phyloP scores from a whole-genome alignment of 1,140 invertebrate species.

The Cotesia typhae region DNA sequence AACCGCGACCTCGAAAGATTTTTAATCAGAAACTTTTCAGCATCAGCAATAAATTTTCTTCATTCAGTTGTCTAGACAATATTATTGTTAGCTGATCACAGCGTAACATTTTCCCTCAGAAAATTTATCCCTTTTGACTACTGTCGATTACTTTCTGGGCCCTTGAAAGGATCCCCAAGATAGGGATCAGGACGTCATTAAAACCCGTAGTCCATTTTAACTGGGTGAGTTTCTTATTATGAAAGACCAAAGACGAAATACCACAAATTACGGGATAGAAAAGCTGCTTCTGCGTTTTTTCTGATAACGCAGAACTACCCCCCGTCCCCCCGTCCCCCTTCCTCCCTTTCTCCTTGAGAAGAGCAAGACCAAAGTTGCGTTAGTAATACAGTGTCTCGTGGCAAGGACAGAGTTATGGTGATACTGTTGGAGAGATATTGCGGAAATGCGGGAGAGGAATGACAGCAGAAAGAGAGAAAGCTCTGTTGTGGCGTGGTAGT shows the following conservation, averaged over 20 bases:
- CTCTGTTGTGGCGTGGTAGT: conserved; percentile 25
- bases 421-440: conserved; percentile 26
- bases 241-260: conserved; percentile 1
- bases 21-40: background rate
- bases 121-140: conserved; percentile 8
- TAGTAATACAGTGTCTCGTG: conserved; percentile 1
- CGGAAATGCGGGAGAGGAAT: conserved; percentile 25
- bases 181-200: conserved; percentile 23
- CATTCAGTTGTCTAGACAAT: conserved; percentile 26
- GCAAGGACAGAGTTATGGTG: conserved; percentile 22
- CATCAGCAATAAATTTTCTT: conserved; percentile 4
- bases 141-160: background rate
- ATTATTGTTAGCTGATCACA: conserved; percentile 24
- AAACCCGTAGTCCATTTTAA: background rate
- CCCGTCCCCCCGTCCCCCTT: too few species aligned
- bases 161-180: background rate
- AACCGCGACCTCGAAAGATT: too few species aligned
- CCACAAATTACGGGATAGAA: conserved; percentile 16
- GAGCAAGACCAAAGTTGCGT: conserved; percentile 1
- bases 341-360: background rate
- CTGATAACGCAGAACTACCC: too few species aligned
- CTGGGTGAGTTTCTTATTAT: conserved; percentile 6
- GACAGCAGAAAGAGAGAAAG: conserved; percentile 26
- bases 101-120: conserved; percentile 16
- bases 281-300: background rate